Evolutionary conservation across 2,113 vertebrate species (phyloP), one percentile per base, ranked within the genome.

Genomic region (Xiphorhynchus elegans): DNA sequence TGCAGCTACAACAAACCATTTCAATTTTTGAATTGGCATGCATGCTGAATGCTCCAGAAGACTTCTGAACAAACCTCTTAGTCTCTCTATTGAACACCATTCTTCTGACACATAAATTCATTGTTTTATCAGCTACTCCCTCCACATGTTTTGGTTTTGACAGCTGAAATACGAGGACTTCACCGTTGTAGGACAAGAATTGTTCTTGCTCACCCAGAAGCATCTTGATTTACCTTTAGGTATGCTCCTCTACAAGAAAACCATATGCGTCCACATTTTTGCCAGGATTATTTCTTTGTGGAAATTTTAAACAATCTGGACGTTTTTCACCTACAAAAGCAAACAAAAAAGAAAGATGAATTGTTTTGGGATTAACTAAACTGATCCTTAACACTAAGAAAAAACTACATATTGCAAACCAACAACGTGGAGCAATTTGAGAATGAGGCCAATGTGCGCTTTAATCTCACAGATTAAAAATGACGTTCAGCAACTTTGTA

Each of bases 81-180:
- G 83, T 89, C 42, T 90, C 95, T 88, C 58, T 97, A 67, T 98
- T 81, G 95, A 99, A 99, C 0, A 9, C 90, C 93, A 98, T 97
- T 84, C 98, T 98, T 93, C 85, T 95, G 90, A 98, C 98, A 24
- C 84, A 87, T 17, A 99, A 90, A 39, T 97, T 88, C 6, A 76
- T 49, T 28, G 69, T 81, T 89, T 93, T 94, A 85, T 72, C 90
- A 69, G 14, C 60, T 23, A 76, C 42, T 84, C 90, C 70, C 37
- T 94, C 89, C 63, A 49, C 66, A 7, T 53, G 68, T 67, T 82
- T 62, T 86, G 73, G 4, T 78, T 96, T 87, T 87, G 96, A 97
- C 84, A 98, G 84, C 46, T 95, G 93, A 96, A 99, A 99, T 29
- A 92, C 52, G 17, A 99, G 95, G 40, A 99, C 80, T 89, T 98